Base-by-base conservation (phyloP, 2,888 invertebrate species). In the Eilema griseolum region DNA sequence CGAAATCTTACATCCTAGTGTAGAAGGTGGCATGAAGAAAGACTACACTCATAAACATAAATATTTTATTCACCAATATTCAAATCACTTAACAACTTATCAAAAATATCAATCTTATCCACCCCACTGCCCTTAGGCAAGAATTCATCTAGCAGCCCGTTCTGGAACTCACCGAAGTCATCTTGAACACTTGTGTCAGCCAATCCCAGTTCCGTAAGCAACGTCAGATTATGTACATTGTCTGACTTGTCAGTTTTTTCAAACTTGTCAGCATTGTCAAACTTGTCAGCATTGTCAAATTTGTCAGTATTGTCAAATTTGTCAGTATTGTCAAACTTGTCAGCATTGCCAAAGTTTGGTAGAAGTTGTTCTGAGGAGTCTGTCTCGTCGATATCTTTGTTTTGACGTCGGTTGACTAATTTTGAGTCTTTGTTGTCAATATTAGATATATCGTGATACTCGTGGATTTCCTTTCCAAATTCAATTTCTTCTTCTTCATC, bases 191-290 rank as follows among this genome's bases (percentile, higher is more conserved):
- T 92, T 0, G 96, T 93, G 71, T 96, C 96, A 1, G 94, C 95
- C 37, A 96, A 80, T 0, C 96, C 96, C 14, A 96, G 86, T 81
- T 96, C 96, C 57, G 96, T 95, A 67, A 96, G 84, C 28, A 96
- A 89, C 60, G 91, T 90, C 72, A 95, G 76, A 77, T 94, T 93
- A 69, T 93, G 93, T 46, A 83, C 73, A 65, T 84, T 90, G 76
- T 92, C 91, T 74, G 79, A 78, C 71, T 90, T 81, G 60, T 78
- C 76, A 23, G 65, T 67, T 77, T 66, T 83, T 76, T 76, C 71
- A 69, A 75, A 69, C 16, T 71, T 72, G 74, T 83, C 83, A 31
- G 80, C 81, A n/a, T 83, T 82, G 70, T 93, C 87, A 63, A 93
- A 86, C 16, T 71, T 72, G 74, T 83, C 83, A 31, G 80, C 81